phyloP scores from a whole-genome alignment of 2,113 vertebrate genomes.

The Oryzias melastigma region DNA sequence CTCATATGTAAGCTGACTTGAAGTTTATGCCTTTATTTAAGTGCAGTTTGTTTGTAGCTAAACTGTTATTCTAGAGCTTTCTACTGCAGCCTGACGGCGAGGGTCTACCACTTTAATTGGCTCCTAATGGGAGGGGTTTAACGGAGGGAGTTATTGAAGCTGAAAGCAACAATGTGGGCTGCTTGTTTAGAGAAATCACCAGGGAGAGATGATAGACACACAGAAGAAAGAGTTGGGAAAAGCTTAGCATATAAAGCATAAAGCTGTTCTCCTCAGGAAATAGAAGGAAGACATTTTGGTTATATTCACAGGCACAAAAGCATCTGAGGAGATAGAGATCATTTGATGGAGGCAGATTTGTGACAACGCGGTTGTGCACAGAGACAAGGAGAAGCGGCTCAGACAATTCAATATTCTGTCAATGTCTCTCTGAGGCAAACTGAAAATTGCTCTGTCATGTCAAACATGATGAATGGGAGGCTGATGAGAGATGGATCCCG shows the following conservation, averaged over 20 bases:
- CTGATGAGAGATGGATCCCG: not conserved
- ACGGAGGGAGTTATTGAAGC: slow-evolving; percentile 37
- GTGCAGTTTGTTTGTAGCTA: slow-evolving; percentile 21
- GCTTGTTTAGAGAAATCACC: slow-evolving; percentile 18
- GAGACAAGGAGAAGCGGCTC: not conserved
- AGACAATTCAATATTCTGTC: slow-evolving; percentile 27
- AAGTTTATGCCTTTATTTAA: slow-evolving; percentile 16
- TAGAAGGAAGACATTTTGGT: not conserved
- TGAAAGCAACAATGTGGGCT: slow-evolving; percentile 34
- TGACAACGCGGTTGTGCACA: not conserved
- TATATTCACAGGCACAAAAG: slow-evolving; percentile 32
- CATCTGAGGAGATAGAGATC: not conserved
- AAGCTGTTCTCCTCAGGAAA: not conserved
- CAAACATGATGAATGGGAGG: slow-evolving; percentile 3
- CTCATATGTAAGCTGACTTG: slow-evolving; percentile 19
- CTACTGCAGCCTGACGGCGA: slow-evolving; percentile 18
- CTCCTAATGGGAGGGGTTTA: slow-evolving; percentile 39
- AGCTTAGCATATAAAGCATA: not conserved
- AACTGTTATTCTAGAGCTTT: slow-evolving; percentile 11
- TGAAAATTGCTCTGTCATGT: slow-evolving; percentile 16
- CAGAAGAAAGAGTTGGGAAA: not conserved
- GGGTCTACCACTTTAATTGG: slow-evolving; percentile 41
- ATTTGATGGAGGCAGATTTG: slow-evolving; percentile 1
- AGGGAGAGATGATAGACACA: slow-evolving; percentile 21
- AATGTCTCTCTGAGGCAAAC: slow-evolving; percentile 14